Evolutionary conservation across 2,113 vertebrate genomes (phyloP).

Genomic region (Addax nasomaculatus): DNA sequence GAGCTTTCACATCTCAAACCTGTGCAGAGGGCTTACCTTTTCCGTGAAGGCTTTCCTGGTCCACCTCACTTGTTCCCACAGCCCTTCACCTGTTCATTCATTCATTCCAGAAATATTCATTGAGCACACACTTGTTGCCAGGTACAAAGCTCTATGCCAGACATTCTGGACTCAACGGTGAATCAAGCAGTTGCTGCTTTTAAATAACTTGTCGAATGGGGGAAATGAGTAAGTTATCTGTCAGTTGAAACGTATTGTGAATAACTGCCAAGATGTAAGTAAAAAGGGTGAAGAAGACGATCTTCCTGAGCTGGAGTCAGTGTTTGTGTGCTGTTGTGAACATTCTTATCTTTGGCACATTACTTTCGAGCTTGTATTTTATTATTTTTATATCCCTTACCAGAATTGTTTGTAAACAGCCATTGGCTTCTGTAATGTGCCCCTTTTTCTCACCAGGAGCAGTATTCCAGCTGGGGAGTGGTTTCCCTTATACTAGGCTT

Average conservation of each 20-base stretch:
- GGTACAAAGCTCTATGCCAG: background rate
- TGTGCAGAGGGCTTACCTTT: background rate
- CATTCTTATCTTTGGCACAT: background rate
- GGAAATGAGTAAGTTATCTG: background rate
- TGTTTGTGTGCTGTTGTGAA: constrained; percentile 1
- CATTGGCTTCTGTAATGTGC: background rate
- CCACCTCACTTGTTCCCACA: background rate
- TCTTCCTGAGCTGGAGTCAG: constrained; percentile 4
- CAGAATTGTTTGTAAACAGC: background rate
- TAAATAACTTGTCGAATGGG: background rate
- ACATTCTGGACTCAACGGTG: background rate
- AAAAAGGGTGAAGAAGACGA: background rate
- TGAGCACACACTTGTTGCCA: background rate
- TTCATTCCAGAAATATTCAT: background rate
- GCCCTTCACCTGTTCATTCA: background rate
- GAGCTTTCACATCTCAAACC: background rate
- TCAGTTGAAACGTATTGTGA: background rate
- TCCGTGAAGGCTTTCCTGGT: background rate
- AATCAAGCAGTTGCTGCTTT: background rate
- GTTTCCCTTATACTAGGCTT: background rate
- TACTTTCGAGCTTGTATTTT: constrained; percentile 33
- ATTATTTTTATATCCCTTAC: constrained; percentile 49
- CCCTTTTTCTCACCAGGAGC: background rate
- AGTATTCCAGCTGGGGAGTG: background rate
- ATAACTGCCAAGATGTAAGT: background rate